Percentiles rank a stretch among this genome's conserved stretches.
Evolutionary conservation across 2,888 invertebrate genomes (phyloP).

Genomic region (Agelastica alni): DNA sequence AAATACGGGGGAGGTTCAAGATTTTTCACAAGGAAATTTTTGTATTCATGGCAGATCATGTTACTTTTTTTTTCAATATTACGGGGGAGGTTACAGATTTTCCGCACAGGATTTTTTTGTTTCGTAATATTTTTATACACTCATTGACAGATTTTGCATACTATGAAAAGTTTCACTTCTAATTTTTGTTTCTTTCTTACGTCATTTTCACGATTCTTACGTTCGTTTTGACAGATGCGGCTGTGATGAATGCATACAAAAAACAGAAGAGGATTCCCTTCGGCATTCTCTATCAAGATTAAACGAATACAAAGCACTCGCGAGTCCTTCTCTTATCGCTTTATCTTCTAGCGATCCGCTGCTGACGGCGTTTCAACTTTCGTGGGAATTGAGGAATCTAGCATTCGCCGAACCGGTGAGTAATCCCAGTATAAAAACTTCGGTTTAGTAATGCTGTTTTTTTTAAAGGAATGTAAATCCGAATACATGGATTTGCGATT

Average conservation of each 20-base stretch:
- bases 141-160: no score
- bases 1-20: no score
- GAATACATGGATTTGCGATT: constrained; percentile 87
- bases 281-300: constrained; percentile 86
- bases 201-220: no score
- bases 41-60: no score
- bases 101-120: no score
- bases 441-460: constrained; percentile 2
- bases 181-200: no score
- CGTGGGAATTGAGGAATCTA: constrained; percentile 90
- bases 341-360: constrained; percentile 91
- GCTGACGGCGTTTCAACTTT: constrained; percentile 90
- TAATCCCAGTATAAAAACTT: no score
- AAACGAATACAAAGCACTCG: constrained; percentile 89
- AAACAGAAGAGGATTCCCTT: constrained; percentile 74
- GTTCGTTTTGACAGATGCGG: constrained; percentile 69
- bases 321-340: constrained; percentile 92
- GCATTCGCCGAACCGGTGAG: constrained; percentile 82
- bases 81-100: no score
- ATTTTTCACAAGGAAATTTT: no score
- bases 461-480: constrained; percentile 76
- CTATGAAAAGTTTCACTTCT: no score
- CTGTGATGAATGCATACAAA: constrained; percentile 83
- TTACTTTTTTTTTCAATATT: no score
- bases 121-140: no score